phyloP scores from a whole-genome alignment of 2,113 vertebrate species.

The Gnathonemus longibarbis region DNA sequence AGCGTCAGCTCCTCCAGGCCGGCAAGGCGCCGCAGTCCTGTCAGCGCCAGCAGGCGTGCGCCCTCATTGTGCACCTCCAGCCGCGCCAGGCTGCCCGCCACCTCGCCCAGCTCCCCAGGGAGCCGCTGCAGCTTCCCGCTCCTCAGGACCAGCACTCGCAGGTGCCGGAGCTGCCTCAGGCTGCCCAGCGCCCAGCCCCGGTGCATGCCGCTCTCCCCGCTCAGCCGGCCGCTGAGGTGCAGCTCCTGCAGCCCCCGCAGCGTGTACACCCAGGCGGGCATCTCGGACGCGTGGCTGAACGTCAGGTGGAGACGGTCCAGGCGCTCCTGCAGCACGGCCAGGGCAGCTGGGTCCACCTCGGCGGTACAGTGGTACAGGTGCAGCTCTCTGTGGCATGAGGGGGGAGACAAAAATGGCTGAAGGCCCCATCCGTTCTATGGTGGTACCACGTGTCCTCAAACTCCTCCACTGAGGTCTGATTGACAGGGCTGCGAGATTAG shows the following conservation, averaged over 20 bases:
- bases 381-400: constrained; percentile 50
- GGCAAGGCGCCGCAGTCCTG: constrained; percentile 49
- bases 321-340: constrained; percentile 52
- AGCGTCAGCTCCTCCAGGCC: constrained; percentile 56
- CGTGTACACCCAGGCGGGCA: constrained; percentile 61
- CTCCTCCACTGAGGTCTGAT: background rate
- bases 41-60: constrained; percentile 50
- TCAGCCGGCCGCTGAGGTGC: constrained; percentile 55
- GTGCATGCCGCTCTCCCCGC: constrained; percentile 48
- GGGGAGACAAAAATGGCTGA: background rate
- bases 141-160: constrained; percentile 52
- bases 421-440: background rate
- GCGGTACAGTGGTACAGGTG: constrained; percentile 61
- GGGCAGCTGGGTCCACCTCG: constrained; percentile 52
- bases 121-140: constrained; percentile 53
- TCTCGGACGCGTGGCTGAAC: constrained; percentile 56
- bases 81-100: constrained; percentile 46
- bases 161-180: constrained; percentile 52
- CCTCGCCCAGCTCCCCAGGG: constrained; percentile 55
- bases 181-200: constrained; percentile 57
- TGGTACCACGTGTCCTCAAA: too few relatives aligned
- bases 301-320: constrained; percentile 59
- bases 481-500: background rate
- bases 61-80: constrained; percentile 63
- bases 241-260: constrained; percentile 59